Conservation (phyloP, 2,113 vertebrate genomes). For the Plestiodon gilberti region DNA sequence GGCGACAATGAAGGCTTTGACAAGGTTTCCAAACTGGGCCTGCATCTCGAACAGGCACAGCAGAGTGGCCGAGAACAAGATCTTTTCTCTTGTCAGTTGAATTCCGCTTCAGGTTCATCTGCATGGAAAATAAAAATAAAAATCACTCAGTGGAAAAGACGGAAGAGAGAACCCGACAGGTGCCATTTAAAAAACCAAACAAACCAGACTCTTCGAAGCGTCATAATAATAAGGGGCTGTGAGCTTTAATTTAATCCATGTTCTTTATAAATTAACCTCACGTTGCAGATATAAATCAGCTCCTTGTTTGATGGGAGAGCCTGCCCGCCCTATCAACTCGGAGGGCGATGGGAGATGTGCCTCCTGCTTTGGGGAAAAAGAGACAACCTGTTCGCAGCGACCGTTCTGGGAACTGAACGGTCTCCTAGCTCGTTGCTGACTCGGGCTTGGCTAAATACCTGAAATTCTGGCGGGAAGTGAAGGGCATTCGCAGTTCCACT, state of each 20-base stretch:
- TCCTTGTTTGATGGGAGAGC: background rate
- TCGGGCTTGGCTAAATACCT: too few species aligned
- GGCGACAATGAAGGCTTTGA: conserved; percentile 20
- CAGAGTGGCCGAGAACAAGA: background rate
- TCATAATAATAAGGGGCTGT: background rate
- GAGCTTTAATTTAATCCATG: background rate
- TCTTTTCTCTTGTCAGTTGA: background rate
- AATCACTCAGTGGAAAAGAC: fast-evolving
- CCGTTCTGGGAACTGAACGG: too few species aligned
- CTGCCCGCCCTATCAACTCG: background rate
- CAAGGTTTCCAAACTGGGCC: background rate
- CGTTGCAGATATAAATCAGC: background rate
- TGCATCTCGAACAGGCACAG: background rate
- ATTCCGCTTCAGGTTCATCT: background rate
- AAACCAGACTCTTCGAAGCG: background rate
- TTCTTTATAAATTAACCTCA: background rate
- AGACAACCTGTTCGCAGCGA: too few species aligned
- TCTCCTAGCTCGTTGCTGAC: too few species aligned
- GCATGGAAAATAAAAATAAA: background rate
- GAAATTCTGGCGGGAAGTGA: too few species aligned
- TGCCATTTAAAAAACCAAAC: background rate
- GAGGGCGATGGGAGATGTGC: too few species aligned
- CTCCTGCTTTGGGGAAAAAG: too few species aligned
- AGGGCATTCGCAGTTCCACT: too few species aligned
- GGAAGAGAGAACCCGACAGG: background rate